Base-by-base conservation (phyloP, 2,888 invertebrate genomes). In the Synanthedon myopaeformis region DNA sequence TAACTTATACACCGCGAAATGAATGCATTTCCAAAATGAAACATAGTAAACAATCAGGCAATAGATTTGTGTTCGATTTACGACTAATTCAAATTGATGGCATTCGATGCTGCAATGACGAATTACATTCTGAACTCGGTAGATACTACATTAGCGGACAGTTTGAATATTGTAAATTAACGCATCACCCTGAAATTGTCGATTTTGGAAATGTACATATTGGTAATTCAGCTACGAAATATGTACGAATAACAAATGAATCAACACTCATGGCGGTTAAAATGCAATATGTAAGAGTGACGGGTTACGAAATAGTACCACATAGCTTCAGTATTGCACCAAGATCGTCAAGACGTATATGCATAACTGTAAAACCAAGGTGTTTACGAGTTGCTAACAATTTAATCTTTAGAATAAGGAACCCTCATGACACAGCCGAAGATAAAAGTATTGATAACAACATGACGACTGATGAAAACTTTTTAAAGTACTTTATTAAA, bases 111-210 rank as follows among this genome's bases (percentile, higher is more conserved):
- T 86, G 86, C 58, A 59, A 71, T 54, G 65, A 74, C 57, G 85
- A 85, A 60, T 59, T 63, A 35, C 85, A 87, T 61, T 73, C 81
- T 14, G 88, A 88, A 76, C 72, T 82, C 49, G 83, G 89, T 1
- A 76, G 89, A 53, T 81, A 89, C 54, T 90, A 90, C 57, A 72
- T 91, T 17, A 85, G 90, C 62, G 91, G 90, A 0, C 82, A 89
- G 65, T 87, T 82, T 55, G 90, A 90, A 72, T 70, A 76, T 51
- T 80, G 88, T 35, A 67, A 72, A 28, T 69, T 91, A 13, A 67
- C 67, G 4, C 75, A 91, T 57, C 60, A 65, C 19, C 91, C 91
- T 0, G 72, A 82, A 55, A 61, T 68, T 6, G 57, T 91, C 0
- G 61, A 83, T 57, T 82, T 91, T 57, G 82, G 81, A 2, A 70